phyloP scores from a whole-genome alignment of 2,113 vertebrate species.

The Felis catus region F.catus_Fca126_mat1.0 CM031424.1:23933501-23934000 shows the following conservation, averaged over 20 bases:
- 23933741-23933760: not conserved
- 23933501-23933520: not conserved
- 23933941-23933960: not conserved
- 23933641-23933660: not conserved
- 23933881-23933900: not conserved
- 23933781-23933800: not conserved
- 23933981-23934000: not conserved
- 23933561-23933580: not conserved
- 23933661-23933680: too few species aligned
- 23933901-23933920: not conserved
- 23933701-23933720: not conserved
- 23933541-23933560: not conserved
- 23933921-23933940: not conserved
- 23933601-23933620: slow-evolving; percentile 4
- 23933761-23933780: not conserved
- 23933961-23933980: too few species aligned
- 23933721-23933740: not conserved
- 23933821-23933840: not conserved
- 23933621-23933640: not conserved
- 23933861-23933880: not conserved
- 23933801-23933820: not conserved
- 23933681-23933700: not conserved
- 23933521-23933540: too few species aligned
- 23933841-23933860: not conserved
- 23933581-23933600: not conserved